phyloP scores from a whole-genome alignment of 2,888 invertebrate species.

The Papilio demoleus region DNA sequence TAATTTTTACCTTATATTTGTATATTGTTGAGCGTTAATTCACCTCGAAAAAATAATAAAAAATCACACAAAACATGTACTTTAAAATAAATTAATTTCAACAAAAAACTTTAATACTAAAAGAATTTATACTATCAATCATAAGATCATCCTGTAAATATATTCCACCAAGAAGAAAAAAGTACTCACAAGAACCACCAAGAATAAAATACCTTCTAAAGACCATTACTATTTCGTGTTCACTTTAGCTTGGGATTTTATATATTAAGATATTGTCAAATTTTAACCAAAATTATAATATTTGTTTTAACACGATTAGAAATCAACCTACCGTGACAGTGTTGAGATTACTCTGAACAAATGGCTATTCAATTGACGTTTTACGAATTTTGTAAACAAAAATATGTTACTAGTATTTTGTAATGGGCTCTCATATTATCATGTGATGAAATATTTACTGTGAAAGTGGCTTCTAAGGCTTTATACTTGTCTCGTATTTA shows the following conservation, averaged over 20 bases:
- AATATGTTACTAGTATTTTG: no score
- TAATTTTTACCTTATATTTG: slow-evolving; percentile 34
- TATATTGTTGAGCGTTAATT: slow-evolving; percentile 30
- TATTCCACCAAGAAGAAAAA: background rate
- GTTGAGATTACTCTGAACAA: no score
- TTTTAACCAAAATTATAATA: no score
- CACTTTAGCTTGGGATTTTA: slow-evolving; percentile 17
- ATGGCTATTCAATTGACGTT: no score
- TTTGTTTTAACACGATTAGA: no score
- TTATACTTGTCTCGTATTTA: background rate
- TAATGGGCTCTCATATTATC: no score
- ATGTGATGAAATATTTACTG: no score
- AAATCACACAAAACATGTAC: slow-evolving; percentile 9
- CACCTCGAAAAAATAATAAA: background rate
- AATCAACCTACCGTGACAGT: no score
- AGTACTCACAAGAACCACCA: background rate
- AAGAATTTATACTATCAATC: slow-evolving; percentile 27
- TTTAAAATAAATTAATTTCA: no score
- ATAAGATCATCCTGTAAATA: slow-evolving; percentile 7
- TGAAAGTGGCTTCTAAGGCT: no score
- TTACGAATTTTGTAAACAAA: no score
- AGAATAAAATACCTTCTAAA: no score
- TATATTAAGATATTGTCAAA: background rate
- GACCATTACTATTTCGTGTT: slow-evolving; percentile 11
- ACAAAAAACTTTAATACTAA: slow-evolving; percentile 27